Evolutionary conservation across 2,888 invertebrate genomes (phyloP), one percentile per base, ranked within the genome.

Genomic region (Malacosoma neustria): DNA sequence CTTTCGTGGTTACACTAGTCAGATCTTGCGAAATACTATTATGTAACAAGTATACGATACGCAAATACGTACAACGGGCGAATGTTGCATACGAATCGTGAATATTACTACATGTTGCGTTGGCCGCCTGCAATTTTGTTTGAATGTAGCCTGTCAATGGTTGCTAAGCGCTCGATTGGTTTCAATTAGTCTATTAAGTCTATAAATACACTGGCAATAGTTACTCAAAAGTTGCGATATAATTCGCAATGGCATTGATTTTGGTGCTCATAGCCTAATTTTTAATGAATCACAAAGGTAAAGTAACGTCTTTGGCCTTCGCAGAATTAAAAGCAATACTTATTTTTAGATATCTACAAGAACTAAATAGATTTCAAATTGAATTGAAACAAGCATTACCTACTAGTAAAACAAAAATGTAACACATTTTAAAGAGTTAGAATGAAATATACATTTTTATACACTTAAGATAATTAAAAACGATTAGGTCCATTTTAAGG

Each of bases 11-110:
- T 61, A 60, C 66, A 54, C 62, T 65, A 64, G 58, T 59, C 53
- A 56, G 50, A 49, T 50, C 62, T 81, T 82, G 76, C 72, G 77
- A 81, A 81, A 81, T 64, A 60, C 50, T 48, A 63, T 80, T 80
- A 76, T 76, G 79, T 72, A 80, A 73, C 61, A 57, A 63, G 57
- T 61, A 62, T 56, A 56, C 67, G 61, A 70, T 71, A 72, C 68
- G 68, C 66, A 68, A 72, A 74, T 74, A 72, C 59, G 53, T 54
- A 61, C 57, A 52, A 41, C 47, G 42, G 51, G 52, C 48, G 56
- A 61, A 61, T 57, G 56, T 62, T 62, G 58, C 57, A 54, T 61
- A 43, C 45, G 40, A 39, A 37, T 42, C 34, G 49, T 47, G 37
- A 39, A 46, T 50, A 45, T 51, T 51, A 36, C 32, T 34, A 15